A percentile compares a stretch with the other conserved stretches of the same genome.
phyloP scores from a whole-genome alignment of 2,888 invertebrate genomes.

The Eupeodes luniger region DNA sequence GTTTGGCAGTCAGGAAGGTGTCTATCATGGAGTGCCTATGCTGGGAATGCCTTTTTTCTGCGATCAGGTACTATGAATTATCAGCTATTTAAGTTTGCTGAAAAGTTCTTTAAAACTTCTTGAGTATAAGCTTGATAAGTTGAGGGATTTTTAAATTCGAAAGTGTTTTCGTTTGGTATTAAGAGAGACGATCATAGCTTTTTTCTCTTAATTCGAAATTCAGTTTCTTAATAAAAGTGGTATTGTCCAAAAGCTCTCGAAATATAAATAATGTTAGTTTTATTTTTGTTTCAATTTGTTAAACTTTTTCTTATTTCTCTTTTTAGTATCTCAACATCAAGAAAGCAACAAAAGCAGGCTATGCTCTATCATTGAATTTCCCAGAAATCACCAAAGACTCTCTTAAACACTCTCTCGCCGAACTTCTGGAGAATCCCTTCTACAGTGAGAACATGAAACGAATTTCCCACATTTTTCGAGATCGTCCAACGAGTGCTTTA shows the following conservation, averaged over 20 bases:
- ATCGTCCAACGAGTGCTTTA: slow-evolving; percentile 81
- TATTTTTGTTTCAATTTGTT: not conserved
- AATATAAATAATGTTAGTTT: not conserved
- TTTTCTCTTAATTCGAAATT: too few relatives aligned
- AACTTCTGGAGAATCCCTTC: slow-evolving; percentile 82
- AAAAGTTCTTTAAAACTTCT: not conserved
- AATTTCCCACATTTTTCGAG: slow-evolving; percentile 82
- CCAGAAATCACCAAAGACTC: slow-evolving; percentile 80
- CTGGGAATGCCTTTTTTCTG: slow-evolving; percentile 84
- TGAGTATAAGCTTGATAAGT: not conserved
- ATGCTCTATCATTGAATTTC: slow-evolving; percentile 82
- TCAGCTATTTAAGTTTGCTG: too few relatives aligned
- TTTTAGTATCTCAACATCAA: slow-evolving; percentile 82
- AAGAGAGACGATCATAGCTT: too few relatives aligned
- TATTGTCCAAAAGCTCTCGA: too few relatives aligned
- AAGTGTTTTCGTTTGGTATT: too few relatives aligned
- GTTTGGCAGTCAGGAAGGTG: slow-evolving; percentile 84
- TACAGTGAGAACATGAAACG: slow-evolving; percentile 81
- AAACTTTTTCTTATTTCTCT: slow-evolving; percentile 59
- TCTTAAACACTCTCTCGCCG: slow-evolving; percentile 79
- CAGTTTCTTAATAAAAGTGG: too few relatives aligned
- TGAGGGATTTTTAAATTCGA: too few relatives aligned
- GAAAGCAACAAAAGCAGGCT: slow-evolving; percentile 81
- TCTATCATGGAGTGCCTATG: slow-evolving; percentile 84
- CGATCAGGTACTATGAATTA: slow-evolving; percentile 81